Base-by-base conservation (phyloP, 2,113 vertebrate species). In the Malurus cyaneus region DNA sequence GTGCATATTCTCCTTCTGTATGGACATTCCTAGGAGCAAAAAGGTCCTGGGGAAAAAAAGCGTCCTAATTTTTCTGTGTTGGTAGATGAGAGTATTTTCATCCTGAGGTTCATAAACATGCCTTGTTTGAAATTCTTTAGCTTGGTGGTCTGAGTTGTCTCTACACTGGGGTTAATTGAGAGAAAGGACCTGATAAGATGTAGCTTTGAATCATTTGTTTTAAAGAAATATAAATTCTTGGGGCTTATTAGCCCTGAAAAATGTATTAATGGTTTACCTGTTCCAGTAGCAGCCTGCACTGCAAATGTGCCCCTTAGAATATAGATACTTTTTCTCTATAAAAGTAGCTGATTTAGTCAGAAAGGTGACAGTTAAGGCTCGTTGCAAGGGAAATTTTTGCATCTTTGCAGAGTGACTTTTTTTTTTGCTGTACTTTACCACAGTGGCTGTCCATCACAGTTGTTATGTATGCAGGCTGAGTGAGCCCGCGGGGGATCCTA, bases 391-490 rank as follows among this genome's bases (percentile, higher is more conserved):
- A 96, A 96, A 97, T 97, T 97, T 98, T 97, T 97, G 97, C 97
- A 98, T 98, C 98, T 97, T 98, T 97, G 96, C 87, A 85, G 96
- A 96, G 96, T 94, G 94, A 97, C 93, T 97, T 96, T 86, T 83
- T 91, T 95, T 89, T 94, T 94, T 92, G 83, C 93, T 90, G 21
- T 95, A 92, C 96, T 97, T 96, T 97, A 94, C 97, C 96, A 94
- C 91, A 80, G 97, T 97, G 97, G 97, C 98, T 98, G 98, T 98
- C 98, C 98, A 98, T 98, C 98, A 98, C 92, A 49, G 97, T 97
- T 97, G 98, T 98, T 98, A 97, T 98, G 97, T 97, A 98, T 98
- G 97, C 98, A 98, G 98, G 93, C 98, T 97, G 98, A 98, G 98
- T 94, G 98, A 98, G 98, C 98, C 98, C 97, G 97, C 97, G 88